Evolutionary conservation across 1,140 invertebrate species (phyloP).

Genomic region (Aphelenchoides fujianensis): DNA sequence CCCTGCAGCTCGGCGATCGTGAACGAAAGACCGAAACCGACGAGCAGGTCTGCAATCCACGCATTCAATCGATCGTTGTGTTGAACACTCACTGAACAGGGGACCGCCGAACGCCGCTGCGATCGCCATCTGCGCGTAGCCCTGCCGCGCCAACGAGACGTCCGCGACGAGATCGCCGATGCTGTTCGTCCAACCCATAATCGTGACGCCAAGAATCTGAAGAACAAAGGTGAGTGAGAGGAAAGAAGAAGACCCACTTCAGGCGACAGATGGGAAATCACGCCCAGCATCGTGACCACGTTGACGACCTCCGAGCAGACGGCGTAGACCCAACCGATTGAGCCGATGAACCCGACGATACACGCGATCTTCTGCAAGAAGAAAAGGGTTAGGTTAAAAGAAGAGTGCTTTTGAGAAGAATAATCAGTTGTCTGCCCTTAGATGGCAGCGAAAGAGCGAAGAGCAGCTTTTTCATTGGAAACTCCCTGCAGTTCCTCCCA

Average conservation of each 20-base stretch:
- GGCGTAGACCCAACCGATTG: slow-evolving; percentile 16
- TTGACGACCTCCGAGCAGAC: slow-evolving; percentile 1
- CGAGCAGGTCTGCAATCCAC: neutral
- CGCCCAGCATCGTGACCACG: slow-evolving; percentile 12
- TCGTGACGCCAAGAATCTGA: slow-evolving; percentile 35
- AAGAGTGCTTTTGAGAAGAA: no score
- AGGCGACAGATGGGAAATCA: slow-evolving; percentile 17
- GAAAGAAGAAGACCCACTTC: slow-evolving; percentile 5
- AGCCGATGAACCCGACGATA: slow-evolving; percentile 13
- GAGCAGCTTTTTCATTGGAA: no score
- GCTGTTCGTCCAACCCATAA: slow-evolving; percentile 34
- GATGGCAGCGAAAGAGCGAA: no score
- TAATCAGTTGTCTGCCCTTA: no score
- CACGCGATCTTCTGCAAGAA: slow-evolving; percentile 15
- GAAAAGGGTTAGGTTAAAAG: no score
- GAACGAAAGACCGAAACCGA: slow-evolving; percentile 16
- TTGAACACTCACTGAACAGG: slow-evolving; percentile 30
- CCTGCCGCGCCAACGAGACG: slow-evolving; percentile 29
- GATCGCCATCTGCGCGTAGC: slow-evolving; percentile 34
- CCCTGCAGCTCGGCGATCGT: slow-evolving; percentile 8
- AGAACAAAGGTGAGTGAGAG: neutral
- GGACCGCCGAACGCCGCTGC: slow-evolving; percentile 29
- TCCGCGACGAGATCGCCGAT: slow-evolving; percentile 33
- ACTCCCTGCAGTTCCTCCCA: no score
- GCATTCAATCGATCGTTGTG: neutral